Evolutionary conservation across 2,113 vertebrate genomes (phyloP).

Genomic region (Urocolius indicus): DNA sequence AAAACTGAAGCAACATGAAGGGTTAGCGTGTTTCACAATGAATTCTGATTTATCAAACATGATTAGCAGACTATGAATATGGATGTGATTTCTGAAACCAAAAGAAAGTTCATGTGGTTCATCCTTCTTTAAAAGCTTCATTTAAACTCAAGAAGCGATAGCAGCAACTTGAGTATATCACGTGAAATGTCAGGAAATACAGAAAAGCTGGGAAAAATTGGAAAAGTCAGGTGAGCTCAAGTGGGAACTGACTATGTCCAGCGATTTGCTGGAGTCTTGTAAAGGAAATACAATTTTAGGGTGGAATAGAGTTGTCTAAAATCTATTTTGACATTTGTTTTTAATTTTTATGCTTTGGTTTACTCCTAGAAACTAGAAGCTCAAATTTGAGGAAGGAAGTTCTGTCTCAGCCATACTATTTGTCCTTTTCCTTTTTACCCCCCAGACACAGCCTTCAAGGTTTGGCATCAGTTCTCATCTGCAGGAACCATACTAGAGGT

Average conservation of each 20-base stretch:
- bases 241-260: neutral
- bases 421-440: neutral
- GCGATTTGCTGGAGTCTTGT: neutral
- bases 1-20: slow-evolving; percentile 53
- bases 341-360: neutral
- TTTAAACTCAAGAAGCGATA: slow-evolving; percentile 48
- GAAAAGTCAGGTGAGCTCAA: neutral
- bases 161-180: neutral
- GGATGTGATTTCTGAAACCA: slow-evolving; percentile 70
- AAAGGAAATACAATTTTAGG: neutral
- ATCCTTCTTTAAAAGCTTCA: slow-evolving; percentile 48
- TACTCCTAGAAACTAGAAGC: neutral
- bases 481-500: neutral
- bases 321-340: neutral
- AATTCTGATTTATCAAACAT: slow-evolving; percentile 74
- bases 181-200: neutral
- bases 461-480: neutral
- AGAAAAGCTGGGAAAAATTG: neutral
- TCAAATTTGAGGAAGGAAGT: neutral
- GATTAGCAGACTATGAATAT: slow-evolving; percentile 76
- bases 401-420: neutral
- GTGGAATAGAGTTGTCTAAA: neutral
- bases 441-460: neutral
- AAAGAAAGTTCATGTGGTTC: slow-evolving; percentile 60
- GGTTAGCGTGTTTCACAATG: slow-evolving; percentile 58